Evolutionary conservation across 2,113 vertebrate species (phyloP), one percentile per base, ranked within the genome.

Genomic region (Halcyon malimbica): DNA sequence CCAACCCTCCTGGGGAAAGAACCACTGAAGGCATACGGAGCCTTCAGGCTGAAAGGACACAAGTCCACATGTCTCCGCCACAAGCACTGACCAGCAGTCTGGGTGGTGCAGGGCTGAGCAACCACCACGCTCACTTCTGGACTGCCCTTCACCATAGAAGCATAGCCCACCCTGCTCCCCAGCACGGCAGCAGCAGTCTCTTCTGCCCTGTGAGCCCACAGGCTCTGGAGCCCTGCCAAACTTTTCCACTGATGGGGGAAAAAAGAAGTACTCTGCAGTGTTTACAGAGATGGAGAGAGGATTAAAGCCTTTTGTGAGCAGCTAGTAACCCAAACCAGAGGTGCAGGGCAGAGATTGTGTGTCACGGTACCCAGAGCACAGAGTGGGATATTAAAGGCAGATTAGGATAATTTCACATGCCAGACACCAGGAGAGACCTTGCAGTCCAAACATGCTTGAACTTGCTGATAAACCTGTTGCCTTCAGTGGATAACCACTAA

Each of bases 391-490:
- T 50, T 78, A 90, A 94, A 88, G 57, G 65, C 88, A 89, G 91
- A 90, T 94, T 87, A 94, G 62, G 70, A 44, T 78, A 91, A 84
- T 80, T 92, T 93, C 94, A 92, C 7, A 1, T 95, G 80, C 93
- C 94, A 96, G 96, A 95, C 83, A 79, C 94, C 83, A 93, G 77
- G 50, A 89, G 80, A 90, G 87, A 90, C 87, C 90, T 83, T 67
- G 68, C 81, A 95, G 90, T 92, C 90, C 89, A 96, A 93, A 93
- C 96, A 96, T 76, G 94, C 87, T 90, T 96, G 87, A 96, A 97
- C 95, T 96, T 95, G 96, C 91, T 90, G 96, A 97, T 96, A 96
- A 94, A 93, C 89, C 94, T 93, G 87, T 84, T 95, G 87, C 68
- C 81, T 92, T 73, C 81, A 39, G 79, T 73, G 86, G 82, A 94